Evolutionary conservation across 2,888 invertebrate genomes (phyloP).

Genomic region (Ashinkailepas kermadecensis): DNA sequence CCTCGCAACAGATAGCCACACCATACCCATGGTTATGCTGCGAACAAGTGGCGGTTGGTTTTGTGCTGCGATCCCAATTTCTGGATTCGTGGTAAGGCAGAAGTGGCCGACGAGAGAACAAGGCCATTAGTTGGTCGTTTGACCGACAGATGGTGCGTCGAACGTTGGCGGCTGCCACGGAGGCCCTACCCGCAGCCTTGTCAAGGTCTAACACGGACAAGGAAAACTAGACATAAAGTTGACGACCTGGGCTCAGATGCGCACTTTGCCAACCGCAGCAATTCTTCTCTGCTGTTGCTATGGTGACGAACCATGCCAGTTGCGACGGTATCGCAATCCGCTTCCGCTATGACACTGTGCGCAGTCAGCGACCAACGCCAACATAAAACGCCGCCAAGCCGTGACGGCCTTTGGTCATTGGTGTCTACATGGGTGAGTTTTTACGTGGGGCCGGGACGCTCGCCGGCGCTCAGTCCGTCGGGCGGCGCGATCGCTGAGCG

Average conservation of each 20-base stretch:
- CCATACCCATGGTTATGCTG: too few species aligned
- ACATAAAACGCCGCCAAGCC: neutral
- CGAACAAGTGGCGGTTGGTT: too few species aligned
- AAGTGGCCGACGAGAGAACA: neutral
- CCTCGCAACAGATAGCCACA: too few species aligned
- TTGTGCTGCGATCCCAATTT: too few species aligned
- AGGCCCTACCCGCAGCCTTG: slow-evolving; percentile 22
- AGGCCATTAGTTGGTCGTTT: neutral
- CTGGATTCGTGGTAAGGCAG: too few species aligned
- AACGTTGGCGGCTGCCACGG: neutral
- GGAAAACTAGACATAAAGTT: neutral
- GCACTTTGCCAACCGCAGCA: too few species aligned
- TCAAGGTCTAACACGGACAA: slow-evolving; percentile 15
- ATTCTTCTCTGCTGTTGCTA: too few species aligned
- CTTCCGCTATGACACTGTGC: too few species aligned
- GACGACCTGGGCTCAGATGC: neutral
- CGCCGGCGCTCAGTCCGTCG: neutral
- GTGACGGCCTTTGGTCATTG: slow-evolving; percentile 20
- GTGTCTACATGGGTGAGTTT: slow-evolving; percentile 22
- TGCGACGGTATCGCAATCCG: too few species aligned
- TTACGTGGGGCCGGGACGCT: slow-evolving; percentile 1
- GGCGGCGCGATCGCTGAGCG: neutral
- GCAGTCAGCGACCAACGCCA: neutral
- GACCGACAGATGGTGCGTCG: neutral
- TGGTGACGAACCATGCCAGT: too few species aligned